phyloP scores from a whole-genome alignment of 1,140 invertebrate species.

The Pristionchus pacificus region DNA sequence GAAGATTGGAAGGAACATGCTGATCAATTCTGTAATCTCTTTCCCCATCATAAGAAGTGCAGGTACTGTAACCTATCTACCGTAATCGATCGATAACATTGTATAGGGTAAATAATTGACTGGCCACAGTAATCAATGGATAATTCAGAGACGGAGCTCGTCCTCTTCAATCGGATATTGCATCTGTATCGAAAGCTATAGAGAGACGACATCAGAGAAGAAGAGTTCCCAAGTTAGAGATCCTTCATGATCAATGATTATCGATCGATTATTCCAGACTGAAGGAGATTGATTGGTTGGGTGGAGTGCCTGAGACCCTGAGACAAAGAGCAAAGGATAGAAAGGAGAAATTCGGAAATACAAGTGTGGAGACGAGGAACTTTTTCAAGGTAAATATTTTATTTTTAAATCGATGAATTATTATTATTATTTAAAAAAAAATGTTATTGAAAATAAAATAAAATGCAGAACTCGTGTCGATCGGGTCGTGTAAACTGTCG shows the following conservation, averaged over 20 bases:
- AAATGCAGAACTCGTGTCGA: background rate
- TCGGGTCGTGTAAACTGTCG: background rate
- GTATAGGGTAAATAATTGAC: too few relatives aligned
- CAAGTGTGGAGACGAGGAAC: too few relatives aligned
- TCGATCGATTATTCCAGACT: too few relatives aligned
- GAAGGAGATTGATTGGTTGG: too few relatives aligned
- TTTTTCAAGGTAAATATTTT: background rate
- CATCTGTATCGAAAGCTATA: background rate
- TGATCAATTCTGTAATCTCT: background rate
- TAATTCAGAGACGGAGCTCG: background rate
- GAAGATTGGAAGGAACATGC: background rate
- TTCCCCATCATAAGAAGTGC: background rate
- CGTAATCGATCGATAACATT: too few relatives aligned
- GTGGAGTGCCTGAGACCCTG: too few relatives aligned
- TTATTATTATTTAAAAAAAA: background rate
- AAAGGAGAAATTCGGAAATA: too few relatives aligned
- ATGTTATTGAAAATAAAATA: background rate
- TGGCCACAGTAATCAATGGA: too few relatives aligned
- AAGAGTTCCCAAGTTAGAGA: background rate
- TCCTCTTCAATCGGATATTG: background rate
- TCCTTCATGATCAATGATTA: background rate
- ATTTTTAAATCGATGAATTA: background rate
- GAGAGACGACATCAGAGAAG: background rate
- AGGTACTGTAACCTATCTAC: too few relatives aligned
- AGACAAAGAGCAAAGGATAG: too few relatives aligned